phyloP scores from a whole-genome alignment of 2,888 invertebrate genomes.

The Bellardia bayeri region DNA sequence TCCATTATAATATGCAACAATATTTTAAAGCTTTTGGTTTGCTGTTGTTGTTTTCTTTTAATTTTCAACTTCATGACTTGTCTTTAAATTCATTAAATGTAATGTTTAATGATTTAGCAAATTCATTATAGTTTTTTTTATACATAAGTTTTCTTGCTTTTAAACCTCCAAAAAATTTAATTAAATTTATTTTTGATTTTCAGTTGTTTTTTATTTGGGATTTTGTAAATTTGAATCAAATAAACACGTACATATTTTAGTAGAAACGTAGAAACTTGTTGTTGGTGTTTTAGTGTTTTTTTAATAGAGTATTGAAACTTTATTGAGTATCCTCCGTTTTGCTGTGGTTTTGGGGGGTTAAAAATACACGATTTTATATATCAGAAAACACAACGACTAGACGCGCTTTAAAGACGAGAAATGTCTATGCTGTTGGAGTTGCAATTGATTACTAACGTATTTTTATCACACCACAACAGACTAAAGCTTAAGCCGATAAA shows the following conservation, averaged over 20 bases:
- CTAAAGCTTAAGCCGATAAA: constrained; percentile 78
- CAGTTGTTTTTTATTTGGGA: not conserved
- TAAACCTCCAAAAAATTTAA: constrained; percentile 1
- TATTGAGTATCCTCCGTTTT: constrained; percentile 72
- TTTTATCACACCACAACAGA: constrained; percentile 84
- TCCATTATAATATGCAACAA: constrained; percentile 37
- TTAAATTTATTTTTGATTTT: constrained; percentile 6
- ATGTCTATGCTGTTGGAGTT: constrained; percentile 83
- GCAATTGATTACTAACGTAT: constrained; percentile 84
- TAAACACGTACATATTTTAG: constrained; percentile 70
- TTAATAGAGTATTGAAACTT: constrained; percentile 55
- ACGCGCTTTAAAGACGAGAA: constrained; percentile 77
- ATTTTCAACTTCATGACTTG: constrained; percentile 23
- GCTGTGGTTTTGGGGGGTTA: constrained; percentile 50
- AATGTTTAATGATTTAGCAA: constrained; percentile 42
- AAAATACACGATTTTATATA: constrained; percentile 67
- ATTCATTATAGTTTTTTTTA: constrained; percentile 14
- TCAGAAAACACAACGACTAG: constrained; percentile 67
- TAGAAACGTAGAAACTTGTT: constrained; percentile 66
- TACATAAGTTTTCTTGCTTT: constrained; percentile 39
- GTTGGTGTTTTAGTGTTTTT: constrained; percentile 51
- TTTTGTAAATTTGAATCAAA: not conserved
- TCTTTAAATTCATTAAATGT: constrained; percentile 49
- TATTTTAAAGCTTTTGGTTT: constrained; percentile 45
- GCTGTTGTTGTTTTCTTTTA: not conserved